Conservation (phyloP, 2,113 vertebrate genomes). For the Antigone vipio region DNA sequence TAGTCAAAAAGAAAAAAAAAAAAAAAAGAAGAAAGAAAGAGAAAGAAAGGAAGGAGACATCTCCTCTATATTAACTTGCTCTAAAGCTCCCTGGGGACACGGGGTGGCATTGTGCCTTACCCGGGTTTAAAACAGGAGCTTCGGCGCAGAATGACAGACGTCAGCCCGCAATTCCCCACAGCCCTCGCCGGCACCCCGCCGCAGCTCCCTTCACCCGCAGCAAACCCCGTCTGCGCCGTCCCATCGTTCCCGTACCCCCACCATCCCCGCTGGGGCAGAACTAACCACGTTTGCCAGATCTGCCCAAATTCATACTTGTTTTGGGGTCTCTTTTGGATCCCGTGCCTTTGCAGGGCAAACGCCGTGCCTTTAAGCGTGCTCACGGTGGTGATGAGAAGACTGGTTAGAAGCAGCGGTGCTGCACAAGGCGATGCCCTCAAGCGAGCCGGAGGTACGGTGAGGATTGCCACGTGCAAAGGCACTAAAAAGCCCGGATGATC, state of each 20-base stretch:
- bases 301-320: not conserved
- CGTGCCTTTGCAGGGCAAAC: not conserved
- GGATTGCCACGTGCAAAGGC: not conserved
- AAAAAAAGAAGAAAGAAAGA: not conserved
- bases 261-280: not conserved
- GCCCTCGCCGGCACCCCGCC: rapidly evolving
- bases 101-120: not conserved
- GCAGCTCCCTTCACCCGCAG: not conserved
- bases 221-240: not conserved
- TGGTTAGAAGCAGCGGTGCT: not conserved
- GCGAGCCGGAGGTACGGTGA: not conserved
- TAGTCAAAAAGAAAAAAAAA: not conserved
- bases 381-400: not conserved
- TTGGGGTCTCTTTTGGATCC: not conserved
- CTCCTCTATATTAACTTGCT: not conserved
- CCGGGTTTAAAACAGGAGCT: not conserved
- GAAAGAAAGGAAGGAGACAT: not conserved
- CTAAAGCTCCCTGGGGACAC: not conserved
- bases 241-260: not conserved
- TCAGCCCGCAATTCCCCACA: not conserved
- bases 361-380: not conserved
- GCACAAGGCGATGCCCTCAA: rapidly evolving
- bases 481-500: not conserved
- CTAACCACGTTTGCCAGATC: not conserved
- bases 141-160: not conserved